Conservation (phyloP, 2,888 invertebrate species). For the Malthinus flaveolus region DNA sequence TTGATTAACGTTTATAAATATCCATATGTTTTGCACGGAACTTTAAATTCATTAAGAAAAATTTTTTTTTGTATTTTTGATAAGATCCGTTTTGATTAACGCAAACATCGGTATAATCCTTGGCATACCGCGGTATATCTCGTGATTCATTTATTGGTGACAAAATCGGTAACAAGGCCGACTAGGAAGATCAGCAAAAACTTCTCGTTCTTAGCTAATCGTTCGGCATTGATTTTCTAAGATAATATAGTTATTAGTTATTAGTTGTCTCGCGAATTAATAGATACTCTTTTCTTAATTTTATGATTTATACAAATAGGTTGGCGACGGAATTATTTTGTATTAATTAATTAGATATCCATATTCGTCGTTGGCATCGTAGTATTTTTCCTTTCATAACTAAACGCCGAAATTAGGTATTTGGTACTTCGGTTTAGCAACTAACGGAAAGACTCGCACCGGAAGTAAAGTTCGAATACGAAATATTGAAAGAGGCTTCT, state of each 20-base stretch:
- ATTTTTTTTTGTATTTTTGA: background rate
- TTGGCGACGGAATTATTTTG: background rate
- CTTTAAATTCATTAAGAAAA: background rate
- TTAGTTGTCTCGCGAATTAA: background rate
- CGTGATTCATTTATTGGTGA: slow-evolving; percentile 13
- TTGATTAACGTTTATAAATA: background rate
- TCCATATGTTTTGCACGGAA: background rate
- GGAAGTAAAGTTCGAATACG: too few species aligned
- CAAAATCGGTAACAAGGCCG: slow-evolving; percentile 16
- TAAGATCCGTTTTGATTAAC: background rate
- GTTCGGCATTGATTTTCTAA: slow-evolving; percentile 10
- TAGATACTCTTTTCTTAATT: background rate
- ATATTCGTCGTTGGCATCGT: too few species aligned
- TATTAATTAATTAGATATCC: too few species aligned
- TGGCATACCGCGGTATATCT: slow-evolving; percentile 6
- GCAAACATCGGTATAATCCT: background rate
- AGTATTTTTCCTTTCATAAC: too few species aligned
- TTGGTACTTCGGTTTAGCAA: too few species aligned
- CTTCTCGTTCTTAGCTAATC: background rate
- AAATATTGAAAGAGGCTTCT: too few species aligned
- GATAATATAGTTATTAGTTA: background rate
- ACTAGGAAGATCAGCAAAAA: slow-evolving; percentile 11
- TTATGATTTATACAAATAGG: background rate
- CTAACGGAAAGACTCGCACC: too few species aligned
- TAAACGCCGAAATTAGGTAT: too few species aligned